Percentiles rank a stretch among this genome's conserved stretches.
phyloP scores from a whole-genome alignment of 2,113 vertebrate species.

The Hippocampus comes region DNA sequence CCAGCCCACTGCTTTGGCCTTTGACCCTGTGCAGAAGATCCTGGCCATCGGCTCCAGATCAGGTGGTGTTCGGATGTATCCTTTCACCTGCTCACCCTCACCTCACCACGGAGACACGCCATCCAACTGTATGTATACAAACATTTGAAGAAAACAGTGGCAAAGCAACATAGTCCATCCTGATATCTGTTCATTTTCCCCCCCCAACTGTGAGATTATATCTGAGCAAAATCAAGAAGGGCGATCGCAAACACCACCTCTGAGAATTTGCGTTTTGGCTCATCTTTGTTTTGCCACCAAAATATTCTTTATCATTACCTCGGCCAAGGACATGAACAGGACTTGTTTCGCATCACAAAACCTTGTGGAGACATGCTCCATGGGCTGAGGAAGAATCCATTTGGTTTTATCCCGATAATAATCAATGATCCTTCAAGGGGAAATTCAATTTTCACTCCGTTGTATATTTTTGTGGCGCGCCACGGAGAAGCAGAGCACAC shows the following conservation, averaged over 20 bases:
- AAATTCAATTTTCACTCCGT: conserved; percentile 1
- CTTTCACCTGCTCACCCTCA: conserved; percentile 65
- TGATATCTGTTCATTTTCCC: background rate
- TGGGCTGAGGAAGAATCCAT: background rate
- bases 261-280: background rate
- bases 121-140: background rate
- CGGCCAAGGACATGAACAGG: background rate
- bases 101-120: conserved; percentile 5
- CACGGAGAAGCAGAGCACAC: background rate
- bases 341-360: background rate
- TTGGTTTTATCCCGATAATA: background rate
- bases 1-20: conserved; percentile 91
- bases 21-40: conserved; percentile 97
- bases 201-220: background rate
- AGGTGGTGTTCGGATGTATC: conserved; percentile 97
- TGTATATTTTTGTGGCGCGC: background rate
- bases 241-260: background rate
- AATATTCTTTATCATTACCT: background rate
- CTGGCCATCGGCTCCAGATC: conserved; percentile 91
- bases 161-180: background rate
- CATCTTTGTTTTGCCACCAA: background rate
- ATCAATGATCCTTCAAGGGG: conserved; percentile 3
- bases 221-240: background rate
- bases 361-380: background rate
- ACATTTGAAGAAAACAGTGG: background rate